Conservation (phyloP, 1,140 invertebrate genomes). For the Idris sp. region DNA sequence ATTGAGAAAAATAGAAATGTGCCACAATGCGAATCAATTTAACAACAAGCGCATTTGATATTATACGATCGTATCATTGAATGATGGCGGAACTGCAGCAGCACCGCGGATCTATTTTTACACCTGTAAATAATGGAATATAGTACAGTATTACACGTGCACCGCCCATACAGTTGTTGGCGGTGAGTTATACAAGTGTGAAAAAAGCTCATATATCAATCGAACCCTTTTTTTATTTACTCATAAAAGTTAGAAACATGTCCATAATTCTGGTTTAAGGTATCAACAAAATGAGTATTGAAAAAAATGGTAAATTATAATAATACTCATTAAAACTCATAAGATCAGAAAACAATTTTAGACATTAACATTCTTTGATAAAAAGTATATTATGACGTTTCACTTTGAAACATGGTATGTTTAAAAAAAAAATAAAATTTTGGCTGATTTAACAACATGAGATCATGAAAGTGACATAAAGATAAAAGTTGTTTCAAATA, state of each 20-base stretch:
- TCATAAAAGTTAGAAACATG: slow-evolving; percentile 28
- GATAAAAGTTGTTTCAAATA: slow-evolving; percentile 23
- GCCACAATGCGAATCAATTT: slow-evolving; percentile 22
- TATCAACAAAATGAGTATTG: no score
- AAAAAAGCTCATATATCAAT: slow-evolving; percentile 49
- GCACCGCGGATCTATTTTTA: slow-evolving; percentile 44
- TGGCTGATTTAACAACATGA: no score
- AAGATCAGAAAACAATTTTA: no score
- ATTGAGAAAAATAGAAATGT: slow-evolving; percentile 1
- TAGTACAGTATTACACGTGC: slow-evolving; percentile 26
- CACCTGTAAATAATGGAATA: slow-evolving; percentile 57
- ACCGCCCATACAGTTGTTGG: slow-evolving; percentile 23
- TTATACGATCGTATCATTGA: slow-evolving; percentile 32
- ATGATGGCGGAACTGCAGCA: slow-evolving; percentile 38
- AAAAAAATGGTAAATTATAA: no score
- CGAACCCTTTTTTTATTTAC: slow-evolving; percentile 26
- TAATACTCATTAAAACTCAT: no score
- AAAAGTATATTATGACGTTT: no score
- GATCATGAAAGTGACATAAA: no score
- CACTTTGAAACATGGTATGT: no score
- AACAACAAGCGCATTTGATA: slow-evolving; percentile 11
- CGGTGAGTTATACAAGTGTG: slow-evolving; percentile 33
- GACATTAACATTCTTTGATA: no score
- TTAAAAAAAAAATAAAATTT: no score
- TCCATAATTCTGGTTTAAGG: no score